Base-by-base conservation (phyloP, 2,113 vertebrate genomes). In the Xiphophorus hellerii region DNA sequence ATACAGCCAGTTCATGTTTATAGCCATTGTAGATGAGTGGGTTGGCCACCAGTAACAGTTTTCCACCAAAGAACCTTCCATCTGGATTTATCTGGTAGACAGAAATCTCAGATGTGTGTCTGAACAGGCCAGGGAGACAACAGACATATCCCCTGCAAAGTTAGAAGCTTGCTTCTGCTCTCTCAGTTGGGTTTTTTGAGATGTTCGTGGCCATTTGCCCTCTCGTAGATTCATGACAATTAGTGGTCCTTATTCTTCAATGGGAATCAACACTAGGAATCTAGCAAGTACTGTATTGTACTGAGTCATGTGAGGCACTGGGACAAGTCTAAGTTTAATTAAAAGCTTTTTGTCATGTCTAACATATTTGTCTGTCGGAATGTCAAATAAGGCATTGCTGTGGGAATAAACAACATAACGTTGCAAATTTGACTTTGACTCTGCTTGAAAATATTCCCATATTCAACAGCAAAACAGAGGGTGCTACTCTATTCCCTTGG, bases 401-500 rank as follows among this genome's bases (percentile, higher is more conserved):
- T 66, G 48, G 9, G 54, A 61, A 70, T 30, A 0, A 48, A 69
- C 35, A 0, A 42, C 30, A 84, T 64, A 68, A 77, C 35, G 35
- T 65, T 39, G 33, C 67, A 48, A 69, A 74, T 39, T 69, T 70
- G 67, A 68, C 71, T 83, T 81, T 69, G 63, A n/a, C 66, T 74
- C 25, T 71, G 61, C 37, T 62, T 74, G 15, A 84, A 76, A 73
- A 85, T 37, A 66, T 70, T 62, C 37, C 62, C 80, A 70, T 65
- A 76, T 80, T 71, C 62, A 39, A 58, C 22, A 22, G 28, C 20
- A 65, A 70, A 30, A 67, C 31, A 7, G 62, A 25, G 33, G 20
- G 77, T 27, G 62, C 66, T 28, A 48, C 75, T 65, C 65, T 70
- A 60, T 89, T 92, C 84, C 85, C 90, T 90, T 71, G 77, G 83